Conservation (phyloP, 2,113 vertebrate species). For the Cettia cetti region DNA sequence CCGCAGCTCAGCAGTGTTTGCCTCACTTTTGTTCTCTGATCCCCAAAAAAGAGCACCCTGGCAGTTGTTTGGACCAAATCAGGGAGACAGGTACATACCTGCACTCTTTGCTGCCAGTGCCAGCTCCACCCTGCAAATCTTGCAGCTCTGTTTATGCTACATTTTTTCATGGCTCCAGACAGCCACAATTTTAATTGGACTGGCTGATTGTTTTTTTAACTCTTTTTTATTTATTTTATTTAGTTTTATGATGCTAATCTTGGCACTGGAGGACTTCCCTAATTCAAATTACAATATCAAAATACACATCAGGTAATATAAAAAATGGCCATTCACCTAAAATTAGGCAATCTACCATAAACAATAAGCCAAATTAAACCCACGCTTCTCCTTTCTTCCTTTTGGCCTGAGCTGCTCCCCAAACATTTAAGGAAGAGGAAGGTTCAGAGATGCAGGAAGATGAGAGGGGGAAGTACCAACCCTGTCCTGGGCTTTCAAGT, state of each 20-base stretch:
- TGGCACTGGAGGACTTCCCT: background rate
- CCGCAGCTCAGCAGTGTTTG: background rate
- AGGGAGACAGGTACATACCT: slow-evolving; percentile 52
- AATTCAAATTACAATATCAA: slow-evolving; percentile 35
- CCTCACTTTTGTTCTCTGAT: slow-evolving; percentile 39
- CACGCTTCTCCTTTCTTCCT: background rate
- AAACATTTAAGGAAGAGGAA: background rate
- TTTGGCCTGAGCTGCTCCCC: slow-evolving; percentile 6
- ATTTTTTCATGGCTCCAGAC: slow-evolving; percentile 58
- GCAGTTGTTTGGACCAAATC: slow-evolving; percentile 17
- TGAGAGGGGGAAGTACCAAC: background rate
- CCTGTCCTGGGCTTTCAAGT: background rate
- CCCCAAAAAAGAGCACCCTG: background rate
- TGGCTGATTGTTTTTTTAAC: slow-evolving; percentile 35
- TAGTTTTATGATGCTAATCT: slow-evolving; percentile 20
- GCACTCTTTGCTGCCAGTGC: slow-evolving; percentile 9
- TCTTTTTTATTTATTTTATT: slow-evolving; percentile 32
- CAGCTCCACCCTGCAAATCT: slow-evolving; percentile 52
- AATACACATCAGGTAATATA: slow-evolving; percentile 23
- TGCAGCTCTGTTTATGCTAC: slow-evolving; percentile 39
- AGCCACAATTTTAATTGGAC: slow-evolving; percentile 55
- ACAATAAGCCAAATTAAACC: slow-evolving; percentile 50
- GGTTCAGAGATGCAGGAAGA: background rate
- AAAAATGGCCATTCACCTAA: slow-evolving; percentile 43
- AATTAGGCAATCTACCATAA: slow-evolving; percentile 46